Base-by-base conservation (phyloP, 1,140 invertebrate genomes). In the Proctacanthus coquilletti region DNA sequence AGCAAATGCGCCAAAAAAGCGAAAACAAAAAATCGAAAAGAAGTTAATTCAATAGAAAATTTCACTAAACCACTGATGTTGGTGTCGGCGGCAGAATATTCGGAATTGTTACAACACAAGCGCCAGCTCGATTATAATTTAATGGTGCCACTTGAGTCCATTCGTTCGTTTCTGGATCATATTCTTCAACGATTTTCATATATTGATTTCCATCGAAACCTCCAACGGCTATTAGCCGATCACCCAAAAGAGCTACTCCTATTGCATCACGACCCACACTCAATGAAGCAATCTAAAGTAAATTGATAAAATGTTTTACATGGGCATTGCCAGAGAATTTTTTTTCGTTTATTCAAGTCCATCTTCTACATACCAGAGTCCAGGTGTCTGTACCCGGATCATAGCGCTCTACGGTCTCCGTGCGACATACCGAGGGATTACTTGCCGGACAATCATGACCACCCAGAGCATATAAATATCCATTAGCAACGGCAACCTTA, bases 201-300 rank as follows among this genome's bases (percentile, higher is more conserved):
- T 93, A 94, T 42, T 81, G 75, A 50, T 84, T 82, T n/a, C 92
- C 92, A 68, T 96, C 91, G 61, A 94, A 94, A 0, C 93, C 93
- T 19, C 92, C 91, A 19, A 93, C 83, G 25, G 87, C 86, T 46
- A 93, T 76, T 11, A 96, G 65, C 44, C 75, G 70, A 57, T 94
- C 86, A 36, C 91, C 91, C 1, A 96, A 70, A 14, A 88, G 69
- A 48, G 85, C 87, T 33, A 89, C 86, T 15, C 88, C 91, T 33
- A 95, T 83, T 3, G 87, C 85, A 67, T 95, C 93, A 34, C 92
- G 63, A 30, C 85, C 77, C 45, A 84, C 72, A 19, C 75, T 81
- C 64, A 96, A 76, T 4, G 82, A 75, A 8, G 87, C 84, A 39
- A 60, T 58, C 56, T 60, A 25, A n/a, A 41, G 18, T 21, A n/a